Evolutionary conservation across 2,888 invertebrate species (phyloP).

Genomic region (Entomobrya proxima): DNA sequence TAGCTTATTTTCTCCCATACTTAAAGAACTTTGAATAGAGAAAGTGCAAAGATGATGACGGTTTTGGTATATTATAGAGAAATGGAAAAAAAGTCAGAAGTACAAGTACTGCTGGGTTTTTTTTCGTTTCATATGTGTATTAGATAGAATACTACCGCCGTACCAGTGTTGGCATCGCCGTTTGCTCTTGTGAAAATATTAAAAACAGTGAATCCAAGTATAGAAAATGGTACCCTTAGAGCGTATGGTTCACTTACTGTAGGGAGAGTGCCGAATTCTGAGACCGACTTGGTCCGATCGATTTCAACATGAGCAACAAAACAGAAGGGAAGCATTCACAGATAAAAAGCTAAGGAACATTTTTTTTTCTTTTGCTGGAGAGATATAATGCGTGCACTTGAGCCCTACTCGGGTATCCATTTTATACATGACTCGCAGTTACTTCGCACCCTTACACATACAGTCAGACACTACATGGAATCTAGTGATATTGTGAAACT

Average conservation of each 20-base stretch:
- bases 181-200: not conserved
- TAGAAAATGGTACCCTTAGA: slow-evolving; percentile 31
- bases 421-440: not conserved
- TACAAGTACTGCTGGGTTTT: not conserved
- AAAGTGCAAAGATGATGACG: not conserved
- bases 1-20: not conserved
- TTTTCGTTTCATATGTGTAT: not conserved
- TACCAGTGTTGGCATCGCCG: not conserved
- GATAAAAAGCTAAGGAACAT: slow-evolving; percentile 34
- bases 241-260: not conserved
- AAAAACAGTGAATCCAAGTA: slow-evolving; percentile 19
- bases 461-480: not conserved
- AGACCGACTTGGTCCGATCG: slow-evolving; percentile 60
- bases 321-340: slow-evolving; percentile 29
- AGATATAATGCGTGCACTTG: slow-evolving; percentile 18
- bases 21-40: not conserved
- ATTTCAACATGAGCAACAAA: slow-evolving; percentile 56
- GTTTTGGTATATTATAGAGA: slow-evolving; percentile 4
- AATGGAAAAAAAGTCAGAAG: slow-evolving; percentile 6
- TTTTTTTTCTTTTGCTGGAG: slow-evolving; percentile 24
- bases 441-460: no score
- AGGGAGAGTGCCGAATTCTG: slow-evolving; percentile 37
- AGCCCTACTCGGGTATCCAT: slow-evolving; percentile 7
- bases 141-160: not conserved
- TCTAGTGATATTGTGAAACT: not conserved